A percentile compares a stretch with the other conserved stretches of the same genome.
These are phyloP conservation scores for Anneissia japonica DNA, from an alignment of 35 echinoderm and acorn worm genomes.

Conservation along the genomic window DNA sequence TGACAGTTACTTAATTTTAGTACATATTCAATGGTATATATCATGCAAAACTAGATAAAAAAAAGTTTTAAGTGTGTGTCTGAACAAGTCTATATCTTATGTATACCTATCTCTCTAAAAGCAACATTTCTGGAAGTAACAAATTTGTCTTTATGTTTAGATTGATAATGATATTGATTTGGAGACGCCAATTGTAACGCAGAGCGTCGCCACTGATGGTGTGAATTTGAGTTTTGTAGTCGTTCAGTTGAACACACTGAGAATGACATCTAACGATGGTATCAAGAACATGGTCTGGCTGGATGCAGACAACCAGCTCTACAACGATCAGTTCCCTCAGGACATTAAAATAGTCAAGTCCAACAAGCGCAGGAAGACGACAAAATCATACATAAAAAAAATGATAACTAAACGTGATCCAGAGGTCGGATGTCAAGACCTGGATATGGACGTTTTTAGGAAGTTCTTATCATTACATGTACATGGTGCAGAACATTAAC, in stretches of 20 bases:
- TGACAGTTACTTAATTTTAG: too few relatives aligned
- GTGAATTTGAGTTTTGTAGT: slow-evolving; percentile 68
- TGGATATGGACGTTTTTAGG: slow-evolving; percentile 66
- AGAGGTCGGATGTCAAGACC: slow-evolving; percentile 63
- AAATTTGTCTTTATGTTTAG: neutral
- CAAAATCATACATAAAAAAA: slow-evolving; percentile 13
- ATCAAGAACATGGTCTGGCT: slow-evolving; percentile 94
- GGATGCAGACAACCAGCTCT: slow-evolving; percentile 56
- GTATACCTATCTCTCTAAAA: too few relatives aligned
- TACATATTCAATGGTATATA: too few relatives aligned
- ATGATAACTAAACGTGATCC: slow-evolving; percentile 55
- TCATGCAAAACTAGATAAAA: too few relatives aligned
- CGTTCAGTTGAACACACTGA: slow-evolving; percentile 76
- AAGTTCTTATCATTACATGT: slow-evolving; percentile 58
- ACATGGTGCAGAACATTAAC: neutral
- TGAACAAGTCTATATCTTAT: too few relatives aligned
- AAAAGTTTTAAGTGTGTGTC: too few relatives aligned
- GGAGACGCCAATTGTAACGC: slow-evolving; percentile 54
- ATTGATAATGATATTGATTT: slow-evolving; percentile 23
- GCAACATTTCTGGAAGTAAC: neutral
- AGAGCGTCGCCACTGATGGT: slow-evolving; percentile 62
- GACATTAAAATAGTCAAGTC: slow-evolving; percentile 50
- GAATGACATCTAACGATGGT: slow-evolving; percentile 44
- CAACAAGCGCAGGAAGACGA: slow-evolving; percentile 39
- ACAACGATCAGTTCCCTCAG: slow-evolving; percentile 65